Percentiles rank a stretch among this genome's conserved stretches.
phyloP scores from a whole-genome alignment of 2,113 vertebrate species.

The Cygnus buccinator region DNA sequence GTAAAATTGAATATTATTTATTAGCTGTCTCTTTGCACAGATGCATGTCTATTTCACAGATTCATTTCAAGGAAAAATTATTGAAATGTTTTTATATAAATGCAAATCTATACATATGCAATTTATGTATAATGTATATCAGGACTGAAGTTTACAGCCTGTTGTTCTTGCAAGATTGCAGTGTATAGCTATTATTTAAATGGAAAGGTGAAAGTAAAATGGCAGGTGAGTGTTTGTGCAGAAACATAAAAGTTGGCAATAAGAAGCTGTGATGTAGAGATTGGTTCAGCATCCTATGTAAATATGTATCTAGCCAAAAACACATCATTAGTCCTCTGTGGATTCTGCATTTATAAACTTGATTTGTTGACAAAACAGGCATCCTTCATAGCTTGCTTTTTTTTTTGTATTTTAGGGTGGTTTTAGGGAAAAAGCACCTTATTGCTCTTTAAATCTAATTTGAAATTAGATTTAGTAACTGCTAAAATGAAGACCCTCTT shows the following conservation, averaged over 20 bases:
- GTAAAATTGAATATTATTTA: conserved; percentile 39
- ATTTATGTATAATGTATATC: conserved; percentile 44
- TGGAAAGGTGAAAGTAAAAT: conserved; percentile 53
- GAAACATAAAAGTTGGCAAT: conserved; percentile 6
- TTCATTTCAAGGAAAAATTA: conserved; percentile 43
- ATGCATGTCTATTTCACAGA: conserved; percentile 47
- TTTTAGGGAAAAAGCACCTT: background rate
- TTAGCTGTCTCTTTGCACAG: conserved; percentile 50
- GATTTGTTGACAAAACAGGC: background rate
- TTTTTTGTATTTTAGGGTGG: background rate
- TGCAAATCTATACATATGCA: conserved; percentile 22
- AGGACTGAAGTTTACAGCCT: conserved; percentile 43
- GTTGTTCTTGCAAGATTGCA: conserved; percentile 42
- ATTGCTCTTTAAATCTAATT: background rate
- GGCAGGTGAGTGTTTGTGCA: conserved; percentile 3
- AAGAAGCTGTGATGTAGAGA: conserved; percentile 30
- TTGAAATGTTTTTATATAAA: conserved; percentile 61
- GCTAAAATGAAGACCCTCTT: background rate
- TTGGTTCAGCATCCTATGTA: background rate
- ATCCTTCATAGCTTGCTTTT: background rate
- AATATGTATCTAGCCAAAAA: background rate
- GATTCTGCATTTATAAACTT: background rate
- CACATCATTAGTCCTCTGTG: background rate
- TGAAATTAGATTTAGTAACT: background rate
- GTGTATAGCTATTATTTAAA: conserved; percentile 47